phyloP scores from a whole-genome alignment of 2,797 vertebrate species.

The Artibeus lituratus region DNA sequence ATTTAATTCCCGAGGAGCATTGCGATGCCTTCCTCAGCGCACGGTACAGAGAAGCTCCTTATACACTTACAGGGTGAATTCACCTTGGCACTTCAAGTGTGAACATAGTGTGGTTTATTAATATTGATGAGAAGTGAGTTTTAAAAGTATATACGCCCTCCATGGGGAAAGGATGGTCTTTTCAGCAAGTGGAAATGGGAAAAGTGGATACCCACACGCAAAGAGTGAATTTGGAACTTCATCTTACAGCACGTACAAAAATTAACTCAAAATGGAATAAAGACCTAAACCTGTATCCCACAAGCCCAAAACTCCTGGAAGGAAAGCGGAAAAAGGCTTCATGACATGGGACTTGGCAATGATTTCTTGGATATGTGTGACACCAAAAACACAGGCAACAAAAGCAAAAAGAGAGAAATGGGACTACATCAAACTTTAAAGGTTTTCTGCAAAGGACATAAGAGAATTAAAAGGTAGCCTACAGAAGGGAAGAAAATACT shows the following conservation, averaged over 20 bases:
- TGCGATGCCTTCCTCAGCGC: background rate
- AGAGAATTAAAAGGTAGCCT: background rate
- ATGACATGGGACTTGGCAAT: background rate
- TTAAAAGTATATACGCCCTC: background rate
- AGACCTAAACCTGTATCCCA: background rate
- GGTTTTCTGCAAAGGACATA: background rate
- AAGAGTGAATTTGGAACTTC: background rate
- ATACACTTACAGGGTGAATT: background rate
- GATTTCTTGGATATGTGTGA: background rate
- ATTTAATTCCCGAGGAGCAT: background rate
- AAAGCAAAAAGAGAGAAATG: background rate
- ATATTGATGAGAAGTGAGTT: background rate
- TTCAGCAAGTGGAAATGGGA: background rate
- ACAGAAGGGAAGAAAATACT: too few species aligned
- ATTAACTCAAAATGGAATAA: background rate
- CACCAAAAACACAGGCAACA: background rate
- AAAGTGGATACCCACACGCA: background rate
- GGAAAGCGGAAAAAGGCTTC: background rate
- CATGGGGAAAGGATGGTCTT: background rate
- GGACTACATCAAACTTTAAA: background rate
- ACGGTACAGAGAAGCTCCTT: background rate
- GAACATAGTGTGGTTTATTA: background rate
- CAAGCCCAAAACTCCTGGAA: background rate
- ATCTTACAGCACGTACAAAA: background rate
- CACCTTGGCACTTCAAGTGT: background rate